Evolutionary conservation across 2,797 vertebrate species (phyloP), one percentile per base, ranked within the genome.

Genomic region (Varecia variegata): DNA sequence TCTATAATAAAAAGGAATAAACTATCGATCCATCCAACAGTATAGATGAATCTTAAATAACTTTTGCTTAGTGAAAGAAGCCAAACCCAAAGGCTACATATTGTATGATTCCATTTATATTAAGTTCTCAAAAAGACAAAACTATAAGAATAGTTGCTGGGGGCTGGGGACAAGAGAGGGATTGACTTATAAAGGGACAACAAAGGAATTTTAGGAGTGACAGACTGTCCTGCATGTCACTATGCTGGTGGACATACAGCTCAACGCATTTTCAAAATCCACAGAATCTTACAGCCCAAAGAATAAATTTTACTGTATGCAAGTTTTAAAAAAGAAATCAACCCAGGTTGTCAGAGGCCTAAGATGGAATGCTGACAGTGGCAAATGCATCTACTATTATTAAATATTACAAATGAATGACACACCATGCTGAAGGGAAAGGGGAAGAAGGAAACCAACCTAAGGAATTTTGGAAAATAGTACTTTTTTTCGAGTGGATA

Each of bases 381-480:
- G 35, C 12, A 62, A 58, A 70, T 30, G 25, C 67, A 52, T n/a
- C 3, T 38, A 68, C 2, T 5, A 25, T 9, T 43, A 27, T 82
- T 56, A 23, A 10, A 56, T 56, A 56, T 56, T 52, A 62, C 5
- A 67, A 17, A 56, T 60, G 60, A 71, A 71, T 35, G 58, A 21
- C 6, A 10, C 20, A 32, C 3, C 30, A 32, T 35, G 30, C 13
- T 65, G 9, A 18, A 30, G 1, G 10, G 5, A 3, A 3, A 0
- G 0, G 11, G 21, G 8, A 43, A 38, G 50, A 88, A 71, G 45
- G 25, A 40, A 83, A 8, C 17, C 32, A 20, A 52, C 4, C 30
- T 56, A 13, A 38, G 9, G 74, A 43, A 60, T 30, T 83, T 47
- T 12, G 32, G 52, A 70, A 96, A 56, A 52, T 14, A 18, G 4